Conservation (phyloP, 1,140 invertebrate genomes). For the Cecropterus lyciades region DNA sequence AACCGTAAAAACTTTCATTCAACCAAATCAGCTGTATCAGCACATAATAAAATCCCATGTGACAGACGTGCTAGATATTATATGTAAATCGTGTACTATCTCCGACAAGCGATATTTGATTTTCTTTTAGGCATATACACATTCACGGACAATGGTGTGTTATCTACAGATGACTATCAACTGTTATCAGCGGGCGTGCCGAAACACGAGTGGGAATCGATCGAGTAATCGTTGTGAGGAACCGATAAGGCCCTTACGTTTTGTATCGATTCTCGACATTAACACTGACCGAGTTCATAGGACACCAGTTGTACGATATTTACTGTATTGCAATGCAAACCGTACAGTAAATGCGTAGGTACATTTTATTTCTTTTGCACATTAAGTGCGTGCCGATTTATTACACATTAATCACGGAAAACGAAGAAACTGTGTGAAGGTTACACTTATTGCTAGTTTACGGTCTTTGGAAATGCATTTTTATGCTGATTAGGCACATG, state of each 20-base stretch:
- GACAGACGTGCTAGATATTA: slow-evolving; percentile 47
- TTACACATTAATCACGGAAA: slow-evolving; percentile 45
- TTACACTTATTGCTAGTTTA: slow-evolving; percentile 42
- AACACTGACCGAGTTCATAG: slow-evolving; percentile 57
- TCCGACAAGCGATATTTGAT: slow-evolving; percentile 51
- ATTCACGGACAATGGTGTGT: slow-evolving; percentile 46
- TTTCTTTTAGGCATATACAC: slow-evolving; percentile 52
- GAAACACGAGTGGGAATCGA: slow-evolving; percentile 48
- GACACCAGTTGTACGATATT: background rate
- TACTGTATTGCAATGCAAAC: background rate
- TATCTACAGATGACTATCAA: slow-evolving; percentile 74
- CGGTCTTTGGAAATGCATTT: slow-evolving; percentile 39
- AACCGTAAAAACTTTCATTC: background rate
- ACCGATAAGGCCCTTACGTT: slow-evolving; percentile 44
- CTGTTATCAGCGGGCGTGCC: slow-evolving; percentile 66
- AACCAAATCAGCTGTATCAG: slow-evolving; percentile 14
- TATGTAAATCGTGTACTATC: slow-evolving; percentile 73
- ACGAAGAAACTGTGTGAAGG: slow-evolving; percentile 50
- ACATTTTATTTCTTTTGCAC: slow-evolving; percentile 12
- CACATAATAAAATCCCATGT: slow-evolving; percentile 27
- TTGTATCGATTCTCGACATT: slow-evolving; percentile 41
- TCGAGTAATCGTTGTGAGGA: slow-evolving; percentile 44
- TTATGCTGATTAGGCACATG: slow-evolving; percentile 44
- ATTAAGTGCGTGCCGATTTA: slow-evolving; percentile 37
- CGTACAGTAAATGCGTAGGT: background rate